A percentile compares a stretch with the other conserved stretches of the same genome.
Conservation (phyloP, 2,797 vertebrate species). For the Sebastes kiyomatsui region DNA sequence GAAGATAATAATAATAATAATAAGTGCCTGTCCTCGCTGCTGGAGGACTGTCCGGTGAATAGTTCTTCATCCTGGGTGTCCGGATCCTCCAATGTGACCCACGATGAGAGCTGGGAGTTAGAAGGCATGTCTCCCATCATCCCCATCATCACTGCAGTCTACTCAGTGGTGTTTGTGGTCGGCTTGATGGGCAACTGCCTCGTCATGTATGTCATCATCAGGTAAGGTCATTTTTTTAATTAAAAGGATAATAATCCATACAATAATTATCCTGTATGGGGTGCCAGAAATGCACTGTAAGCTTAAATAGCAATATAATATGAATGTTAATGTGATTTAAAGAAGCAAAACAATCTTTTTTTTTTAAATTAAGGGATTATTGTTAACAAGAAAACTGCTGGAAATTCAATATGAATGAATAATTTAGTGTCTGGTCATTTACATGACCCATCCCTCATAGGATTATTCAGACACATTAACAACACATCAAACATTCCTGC, state of each 20-base stretch:
- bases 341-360: neutral
- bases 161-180: slow-evolving; percentile 96
- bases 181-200: slow-evolving; percentile 95
- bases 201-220: slow-evolving; percentile 98
- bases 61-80: slow-evolving; percentile 71
- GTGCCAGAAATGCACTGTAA: neutral
- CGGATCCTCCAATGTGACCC: slow-evolving; percentile 66
- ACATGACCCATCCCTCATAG: no score
- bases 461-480: no score
- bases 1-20: slow-evolving; percentile 75
- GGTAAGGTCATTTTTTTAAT: slow-evolving; percentile 80
- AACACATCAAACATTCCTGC: no score
- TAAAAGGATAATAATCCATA: neutral
- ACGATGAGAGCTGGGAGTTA: slow-evolving; percentile 77
- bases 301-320: no score
- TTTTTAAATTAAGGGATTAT: no score
- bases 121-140: slow-evolving; percentile 90
- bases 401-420: no score
- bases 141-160: slow-evolving; percentile 94
- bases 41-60: slow-evolving; percentile 73
- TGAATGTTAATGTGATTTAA: neutral
- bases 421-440: no score
- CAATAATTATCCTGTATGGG: no score
- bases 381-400: no score
- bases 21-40: slow-evolving; percentile 78